Conservation (phyloP, 2,113 vertebrate genomes). For the Bungarus multicinctus region DNA sequence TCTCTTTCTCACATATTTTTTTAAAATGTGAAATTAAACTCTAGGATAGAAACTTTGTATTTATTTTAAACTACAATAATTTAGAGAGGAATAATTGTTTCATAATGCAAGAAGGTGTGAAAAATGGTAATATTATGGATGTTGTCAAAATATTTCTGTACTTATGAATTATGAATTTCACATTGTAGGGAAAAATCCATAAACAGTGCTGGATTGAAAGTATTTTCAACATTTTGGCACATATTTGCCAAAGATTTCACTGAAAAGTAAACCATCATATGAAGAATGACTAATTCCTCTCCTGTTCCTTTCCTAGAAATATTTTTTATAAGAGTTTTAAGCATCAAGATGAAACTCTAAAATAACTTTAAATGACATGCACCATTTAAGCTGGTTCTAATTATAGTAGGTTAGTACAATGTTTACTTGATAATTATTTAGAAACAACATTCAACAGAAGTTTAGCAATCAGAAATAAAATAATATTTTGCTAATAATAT, state of each 20-base stretch:
- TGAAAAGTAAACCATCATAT: conserved; percentile 14
- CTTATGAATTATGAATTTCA: conserved; percentile 26
- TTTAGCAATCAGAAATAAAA: neutral
- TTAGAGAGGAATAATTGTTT: conserved; percentile 30
- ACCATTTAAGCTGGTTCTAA: conserved; percentile 2
- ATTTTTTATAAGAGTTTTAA: conserved; percentile 25
- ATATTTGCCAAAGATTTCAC: conserved; percentile 38
- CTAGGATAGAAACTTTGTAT: conserved; percentile 31
- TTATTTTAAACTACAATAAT: conserved; percentile 40
- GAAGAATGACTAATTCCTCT: conserved; percentile 13
- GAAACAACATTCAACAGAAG: neutral
- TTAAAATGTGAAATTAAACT: conserved; percentile 49
- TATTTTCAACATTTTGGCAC: neutral
- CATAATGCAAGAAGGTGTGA: conserved; percentile 19
- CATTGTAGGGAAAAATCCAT: conserved; percentile 31
- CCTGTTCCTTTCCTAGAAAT: conserved; percentile 20
- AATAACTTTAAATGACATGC: conserved; percentile 32
- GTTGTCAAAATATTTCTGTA: conserved; percentile 15
- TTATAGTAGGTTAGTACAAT: conserved; percentile 24
- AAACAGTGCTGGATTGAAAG: neutral
- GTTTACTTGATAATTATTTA: conserved; percentile 8
- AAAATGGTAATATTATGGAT: conserved; percentile 32
- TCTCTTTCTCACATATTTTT: conserved; percentile 1
- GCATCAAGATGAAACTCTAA: neutral
- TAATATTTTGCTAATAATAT: conserved; percentile 29